A percentile compares a stretch with the other conserved stretches of the same genome.
Conservation (phyloP, 2,888 invertebrate genomes). For the Heterodera filipjevi region DNA sequence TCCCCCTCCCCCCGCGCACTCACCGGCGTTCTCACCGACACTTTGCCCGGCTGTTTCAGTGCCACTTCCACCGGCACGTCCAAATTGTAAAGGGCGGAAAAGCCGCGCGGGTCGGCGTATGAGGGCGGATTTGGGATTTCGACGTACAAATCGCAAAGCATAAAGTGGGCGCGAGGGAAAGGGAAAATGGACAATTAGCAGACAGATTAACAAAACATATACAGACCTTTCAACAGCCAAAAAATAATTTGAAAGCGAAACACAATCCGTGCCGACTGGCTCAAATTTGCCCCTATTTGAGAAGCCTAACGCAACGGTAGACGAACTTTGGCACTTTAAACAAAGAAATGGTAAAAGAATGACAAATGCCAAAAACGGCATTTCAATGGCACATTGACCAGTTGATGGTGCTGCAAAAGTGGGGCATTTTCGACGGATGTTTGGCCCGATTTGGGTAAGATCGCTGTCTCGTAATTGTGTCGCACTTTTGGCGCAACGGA, state of each 20-base stretch:
- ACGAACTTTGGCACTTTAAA: too few species aligned
- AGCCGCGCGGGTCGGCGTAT: background rate
- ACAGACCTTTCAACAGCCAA: conserved; percentile 4
- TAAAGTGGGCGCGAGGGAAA: background rate
- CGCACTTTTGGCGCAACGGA: background rate
- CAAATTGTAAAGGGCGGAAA: background rate
- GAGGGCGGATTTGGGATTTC: background rate
- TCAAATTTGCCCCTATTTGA: background rate
- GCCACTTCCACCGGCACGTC: conserved; percentile 28
- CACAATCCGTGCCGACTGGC: background rate
- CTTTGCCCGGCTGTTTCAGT: conserved; percentile 23
- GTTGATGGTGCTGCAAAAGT: background rate
- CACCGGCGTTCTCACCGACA: conserved; percentile 5
- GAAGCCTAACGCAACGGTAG: background rate
- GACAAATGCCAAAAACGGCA: too few species aligned
- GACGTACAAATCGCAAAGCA: background rate
- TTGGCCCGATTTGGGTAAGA: background rate
- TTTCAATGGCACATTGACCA: background rate
- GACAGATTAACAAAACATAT: too few species aligned
- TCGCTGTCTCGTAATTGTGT: too few species aligned
- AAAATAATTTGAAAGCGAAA: background rate
- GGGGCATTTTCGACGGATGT: background rate
- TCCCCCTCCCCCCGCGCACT: background rate
- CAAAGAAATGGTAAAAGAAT: too few species aligned
- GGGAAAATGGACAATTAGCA: background rate